These are phyloP conservation scores for Pachycephala philippinensis DNA, from an alignment of 2,113 vertebrate genomes.

Conservation along the genomic window DNA sequence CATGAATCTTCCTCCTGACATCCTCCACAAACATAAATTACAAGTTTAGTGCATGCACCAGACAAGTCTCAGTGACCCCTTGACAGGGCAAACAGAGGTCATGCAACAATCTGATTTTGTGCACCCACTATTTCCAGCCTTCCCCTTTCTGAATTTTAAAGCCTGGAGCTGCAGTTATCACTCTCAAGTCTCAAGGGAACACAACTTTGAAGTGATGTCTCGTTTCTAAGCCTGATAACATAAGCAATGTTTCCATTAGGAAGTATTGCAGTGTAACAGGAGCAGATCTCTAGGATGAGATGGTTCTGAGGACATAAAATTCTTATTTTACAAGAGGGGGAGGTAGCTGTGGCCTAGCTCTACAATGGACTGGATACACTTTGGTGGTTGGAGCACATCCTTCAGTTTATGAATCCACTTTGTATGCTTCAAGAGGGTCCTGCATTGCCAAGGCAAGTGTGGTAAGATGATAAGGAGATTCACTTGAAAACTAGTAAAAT, in stretches of 20 bases:
- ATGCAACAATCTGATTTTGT: slow-evolving; percentile 39
- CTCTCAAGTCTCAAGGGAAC: neutral
- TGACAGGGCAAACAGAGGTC: slow-evolving; percentile 59
- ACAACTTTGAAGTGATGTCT: neutral
- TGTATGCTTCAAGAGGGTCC: neutral
- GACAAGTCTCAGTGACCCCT: slow-evolving; percentile 32
- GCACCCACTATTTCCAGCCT: neutral
- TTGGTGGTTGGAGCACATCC: neutral
- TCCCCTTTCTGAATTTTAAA: neutral
- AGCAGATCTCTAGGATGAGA: neutral
- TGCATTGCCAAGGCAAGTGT: neutral
- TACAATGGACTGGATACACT: neutral
- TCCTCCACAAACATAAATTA: slow-evolving; percentile 51
- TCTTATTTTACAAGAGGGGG: neutral
- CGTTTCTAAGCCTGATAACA: neutral
- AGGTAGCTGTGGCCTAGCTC: neutral
- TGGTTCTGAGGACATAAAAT: neutral
- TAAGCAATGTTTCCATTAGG: neutral
- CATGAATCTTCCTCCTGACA: slow-evolving; percentile 59
- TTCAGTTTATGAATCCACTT: neutral
- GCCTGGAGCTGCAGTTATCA: neutral
- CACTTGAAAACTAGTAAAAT: neutral
- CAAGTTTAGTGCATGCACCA: slow-evolving; percentile 25
- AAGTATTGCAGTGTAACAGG: neutral
- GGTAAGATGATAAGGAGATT: neutral